These are phyloP conservation scores for Tetragnatha versicolor DNA, from an alignment of 1,140 invertebrate species.

Conservation along the genomic window DNA sequence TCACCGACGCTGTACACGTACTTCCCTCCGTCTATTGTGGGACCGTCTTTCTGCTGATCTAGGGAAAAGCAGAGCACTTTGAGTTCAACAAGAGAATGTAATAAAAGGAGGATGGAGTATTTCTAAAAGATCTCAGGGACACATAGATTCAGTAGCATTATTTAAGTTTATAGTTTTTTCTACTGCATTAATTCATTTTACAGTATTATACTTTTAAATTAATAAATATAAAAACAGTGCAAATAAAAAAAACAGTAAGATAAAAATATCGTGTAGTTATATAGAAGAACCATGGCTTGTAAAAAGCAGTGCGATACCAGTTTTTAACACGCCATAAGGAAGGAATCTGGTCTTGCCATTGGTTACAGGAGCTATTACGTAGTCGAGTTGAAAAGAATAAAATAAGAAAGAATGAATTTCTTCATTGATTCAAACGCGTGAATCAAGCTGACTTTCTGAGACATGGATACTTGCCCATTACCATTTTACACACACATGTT, in stretches of 20 bases:
- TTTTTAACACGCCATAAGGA: too few species aligned
- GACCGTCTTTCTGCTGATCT: conserved; percentile 72
- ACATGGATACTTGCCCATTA: too few species aligned
- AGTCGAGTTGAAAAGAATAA: too few species aligned
- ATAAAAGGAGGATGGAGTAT: neutral
- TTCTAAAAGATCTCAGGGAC: neutral
- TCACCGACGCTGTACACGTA: conserved; percentile 80
- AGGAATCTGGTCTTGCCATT: too few species aligned
- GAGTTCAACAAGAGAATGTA: neutral
- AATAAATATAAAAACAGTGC: neutral
- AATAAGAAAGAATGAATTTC: too few species aligned
- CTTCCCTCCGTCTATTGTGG: conserved; percentile 79
- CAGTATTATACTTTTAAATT: neutral
- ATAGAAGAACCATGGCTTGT: too few species aligned
- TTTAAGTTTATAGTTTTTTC: neutral
- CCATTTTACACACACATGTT: too few species aligned
- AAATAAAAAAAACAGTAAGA: neutral
- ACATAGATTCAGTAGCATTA: neutral
- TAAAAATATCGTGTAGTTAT: too few species aligned
- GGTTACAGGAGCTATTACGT: too few species aligned
- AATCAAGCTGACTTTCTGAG: too few species aligned
- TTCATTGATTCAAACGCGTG: too few species aligned
- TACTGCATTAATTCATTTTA: neutral
- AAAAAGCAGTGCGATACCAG: too few species aligned
- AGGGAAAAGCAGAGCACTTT: neutral